Evolutionary conservation across 2,797 vertebrate species (phyloP), one percentile per base, ranked within the genome.

Genomic region (Halcyon leucocephala): DNA sequence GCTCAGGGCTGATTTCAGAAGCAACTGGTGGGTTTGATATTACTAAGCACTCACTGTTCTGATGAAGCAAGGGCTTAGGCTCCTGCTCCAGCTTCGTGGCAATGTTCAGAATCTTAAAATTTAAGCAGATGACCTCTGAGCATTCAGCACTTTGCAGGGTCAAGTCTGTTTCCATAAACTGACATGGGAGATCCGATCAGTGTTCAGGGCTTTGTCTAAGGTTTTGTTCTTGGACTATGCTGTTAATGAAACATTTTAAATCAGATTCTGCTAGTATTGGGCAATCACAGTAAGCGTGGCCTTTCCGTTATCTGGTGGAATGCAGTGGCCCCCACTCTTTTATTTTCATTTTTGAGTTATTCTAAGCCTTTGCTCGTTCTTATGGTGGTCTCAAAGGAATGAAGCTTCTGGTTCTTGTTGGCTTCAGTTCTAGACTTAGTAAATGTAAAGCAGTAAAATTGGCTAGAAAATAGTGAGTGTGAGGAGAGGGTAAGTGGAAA

Each of bases 351-450:
- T 92, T 73, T 7, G 1, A 14, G 5, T 72, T 79, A 18, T 33
- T 79, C 4, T n/a, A 48, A 60, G 26, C 22, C 26, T 52, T 69
- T 41, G 22, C 14, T 91, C 26, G 33, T 61, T 83, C 35, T 93
- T 0, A 0, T 61, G 31, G 26, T 90, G 41, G 60, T 62, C 66
- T 93, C 35, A 52, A 78, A 42, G 46, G 69, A 72, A 25, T 62
- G 73, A 94, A 89, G 35, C 35, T 89, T 79, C 33, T 81, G 31
- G 28, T 78, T 91, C 57, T 79, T 69, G 9, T 54, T 79, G 48
- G 16, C 42, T 73, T 86, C 4, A 17, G 1, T 89, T 86, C 54
- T 58, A 73, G 42, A n/a, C 33, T 77, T 84, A 42, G 33, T 72
- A 81, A 81, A 69, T 51, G 20, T 21, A 39, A 65, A 79, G 46